Base-by-base conservation (phyloP, 2,888 invertebrate species). In the Clostera curtula region DNA sequence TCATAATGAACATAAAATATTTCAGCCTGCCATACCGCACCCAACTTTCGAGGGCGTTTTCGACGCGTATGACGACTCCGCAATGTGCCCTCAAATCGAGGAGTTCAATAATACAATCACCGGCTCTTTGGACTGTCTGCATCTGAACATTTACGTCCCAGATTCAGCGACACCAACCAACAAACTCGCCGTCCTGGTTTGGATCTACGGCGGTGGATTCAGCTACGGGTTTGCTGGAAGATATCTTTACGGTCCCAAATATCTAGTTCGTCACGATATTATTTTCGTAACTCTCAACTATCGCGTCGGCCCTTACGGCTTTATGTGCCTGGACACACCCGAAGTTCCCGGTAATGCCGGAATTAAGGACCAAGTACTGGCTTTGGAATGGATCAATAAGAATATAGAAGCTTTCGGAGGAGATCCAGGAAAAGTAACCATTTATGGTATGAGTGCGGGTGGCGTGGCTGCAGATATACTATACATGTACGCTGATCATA, bases 381-480 rank as follows among this genome's bases (percentile, higher is more conserved):
- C 46, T 8, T 29, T 56, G 1, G 34, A 33, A 29, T 56, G 56
- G 54, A 27, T 56, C 7, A 46, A 43, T 27, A 19, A 40, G 2
- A 53, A 56, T 19, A 53, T 56, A 8, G 36, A 25, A 22, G 37
- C 40, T 3, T 56, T 54, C 25, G 53, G 51, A 26, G 54, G 56
- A 3, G 37, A 56, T 29, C 19, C 32, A n/a, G 28, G 44, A n/a
- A 37, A 40, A 31, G 40, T 56, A 18, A 56, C 56, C 4, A n/a
- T 51, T 16, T 44, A 44, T 12, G 56, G 56, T 7, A 32, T 44
- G 24, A 51, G 54, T 16, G 43, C 53, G 4, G 56, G 56, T 1
- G 46, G 39, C 2, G 33, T 36, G 6, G 46, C 54, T 1, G 43
- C 50, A 2, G 48, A 51, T 24, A 39, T 49, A 12, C 49, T 49